Evolutionary conservation across 1,140 invertebrate species (phyloP).

Genomic region (Drosophila truncata): DNA sequence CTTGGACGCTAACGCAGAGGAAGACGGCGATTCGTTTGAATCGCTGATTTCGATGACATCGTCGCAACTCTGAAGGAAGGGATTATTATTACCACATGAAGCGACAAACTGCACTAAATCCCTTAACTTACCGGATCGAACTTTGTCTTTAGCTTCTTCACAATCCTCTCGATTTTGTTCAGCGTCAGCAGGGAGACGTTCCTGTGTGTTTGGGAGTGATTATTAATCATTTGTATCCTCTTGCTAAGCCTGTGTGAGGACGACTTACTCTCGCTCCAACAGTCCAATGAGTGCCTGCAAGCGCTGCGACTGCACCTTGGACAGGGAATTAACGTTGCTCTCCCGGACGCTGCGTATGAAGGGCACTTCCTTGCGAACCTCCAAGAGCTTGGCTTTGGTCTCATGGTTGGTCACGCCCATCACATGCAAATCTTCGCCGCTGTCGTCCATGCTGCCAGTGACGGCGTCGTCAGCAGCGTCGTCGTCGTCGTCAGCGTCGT

Average conservation of each 20-base stretch:
- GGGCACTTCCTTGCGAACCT: constrained; percentile 31
- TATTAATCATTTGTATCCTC: not conserved
- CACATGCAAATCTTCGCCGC: not conserved
- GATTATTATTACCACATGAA: not conserved
- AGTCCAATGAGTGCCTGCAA: constrained; percentile 29
- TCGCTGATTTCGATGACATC: constrained; percentile 17
- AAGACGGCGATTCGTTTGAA: not conserved
- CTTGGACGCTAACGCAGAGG: not conserved
- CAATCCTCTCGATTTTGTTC: constrained; percentile 44
- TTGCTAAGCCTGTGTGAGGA: not conserved
- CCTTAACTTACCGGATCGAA: constrained; percentile 49
- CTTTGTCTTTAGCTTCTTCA: constrained; percentile 47
- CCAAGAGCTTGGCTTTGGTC: constrained; percentile 15
- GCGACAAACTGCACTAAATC: not conserved
- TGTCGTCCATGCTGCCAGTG: constrained; percentile 22
- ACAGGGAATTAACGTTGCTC: constrained; percentile 11
- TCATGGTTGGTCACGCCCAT: not conserved
- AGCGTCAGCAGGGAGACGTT: constrained; percentile 14
- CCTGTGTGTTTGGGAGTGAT: not conserved
- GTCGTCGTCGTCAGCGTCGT: too few relatives aligned
- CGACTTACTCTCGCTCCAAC: constrained; percentile 57
- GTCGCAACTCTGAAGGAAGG: not conserved
- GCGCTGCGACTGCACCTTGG: constrained; percentile 26
- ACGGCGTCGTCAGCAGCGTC: not conserved
- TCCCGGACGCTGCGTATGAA: constrained; percentile 44